Percentiles rank a stretch among this genome's conserved stretches.
These are phyloP conservation scores for Notiomystis cincta DNA, from an alignment of 2,113 vertebrate genomes.

Conservation along the genomic window DNA sequence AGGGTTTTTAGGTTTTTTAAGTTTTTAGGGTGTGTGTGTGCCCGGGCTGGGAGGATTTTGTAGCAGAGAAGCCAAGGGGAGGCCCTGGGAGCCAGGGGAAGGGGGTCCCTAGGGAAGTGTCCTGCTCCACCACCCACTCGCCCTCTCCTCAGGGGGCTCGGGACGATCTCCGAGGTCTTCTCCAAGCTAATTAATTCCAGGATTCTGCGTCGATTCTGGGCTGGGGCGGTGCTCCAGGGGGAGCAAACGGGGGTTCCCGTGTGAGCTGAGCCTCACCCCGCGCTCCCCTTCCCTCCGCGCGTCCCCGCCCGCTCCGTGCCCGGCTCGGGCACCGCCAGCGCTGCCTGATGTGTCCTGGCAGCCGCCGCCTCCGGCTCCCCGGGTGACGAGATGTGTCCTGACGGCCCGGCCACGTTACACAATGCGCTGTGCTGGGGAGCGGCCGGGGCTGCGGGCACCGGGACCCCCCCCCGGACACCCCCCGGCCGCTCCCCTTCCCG, in stretches of 20 bases:
- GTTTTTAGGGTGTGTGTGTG: neutral
- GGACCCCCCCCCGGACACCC: neutral
- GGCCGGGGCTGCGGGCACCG: neutral
- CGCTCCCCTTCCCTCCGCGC: neutral
- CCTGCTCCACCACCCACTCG: accelerated
- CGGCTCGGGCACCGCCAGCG: neutral
- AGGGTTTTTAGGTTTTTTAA: neutral
- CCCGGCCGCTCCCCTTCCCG: neutral
- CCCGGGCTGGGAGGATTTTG: neutral
- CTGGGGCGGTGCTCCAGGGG: neutral
- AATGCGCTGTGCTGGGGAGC: neutral
- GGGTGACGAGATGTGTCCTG: constrained; percentile 9
- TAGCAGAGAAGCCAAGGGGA: neutral
- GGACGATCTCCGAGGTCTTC: neutral
- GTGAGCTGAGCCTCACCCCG: neutral
- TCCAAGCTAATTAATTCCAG: neutral
- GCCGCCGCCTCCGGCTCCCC: neutral
- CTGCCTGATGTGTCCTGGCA: constrained; percentile 1
- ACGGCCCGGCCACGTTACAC: neutral
- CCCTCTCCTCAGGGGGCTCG: no score
- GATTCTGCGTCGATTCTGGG: no score
- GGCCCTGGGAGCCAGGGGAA: neutral
- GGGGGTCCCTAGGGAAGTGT: accelerated
- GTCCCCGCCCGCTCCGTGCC: neutral
- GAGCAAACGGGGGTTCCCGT: accelerated